Evolutionary conservation across 1,140 invertebrate genomes (phyloP), one percentile per base, ranked within the genome.

Genomic region (Scaptomyza graminum): DNA sequence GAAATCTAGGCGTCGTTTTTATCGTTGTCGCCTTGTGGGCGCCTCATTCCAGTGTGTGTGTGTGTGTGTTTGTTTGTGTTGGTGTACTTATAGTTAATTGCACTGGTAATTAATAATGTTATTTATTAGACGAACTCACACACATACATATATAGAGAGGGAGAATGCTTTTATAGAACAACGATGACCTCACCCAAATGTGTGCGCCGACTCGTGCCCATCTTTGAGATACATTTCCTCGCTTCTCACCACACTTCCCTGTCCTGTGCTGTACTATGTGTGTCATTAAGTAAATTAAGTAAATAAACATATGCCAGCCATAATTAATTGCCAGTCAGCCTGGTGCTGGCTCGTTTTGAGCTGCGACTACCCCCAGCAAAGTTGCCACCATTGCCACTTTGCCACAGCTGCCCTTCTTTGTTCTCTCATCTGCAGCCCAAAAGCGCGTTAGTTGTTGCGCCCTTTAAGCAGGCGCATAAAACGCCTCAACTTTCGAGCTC

Each of bases 271-370:
- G 47, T 72, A n/a, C n/a, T n/a, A 47, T 76, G 74, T 79, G 62
- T 87, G 83, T 90, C 77, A 90, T 90, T 90, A 90, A 90, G 88
- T 90, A 90, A 90, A 90, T 90, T 90, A 90, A 90, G 87, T 88
- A 90, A 88, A 90, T 90, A 90, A 90, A 90, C 88, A 90, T 87
- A 90, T 89, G 88, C 71, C 82, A 64, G 74, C 46, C 83, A 76
- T 90, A 90, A 88, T 88, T 88, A 89, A 88, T 88, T 88, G 84
- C 79, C 76, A 87, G 82, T 87, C 82, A 87, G 83, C 77, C 82
- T 7, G 78, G 68, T 84, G 77, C 80, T 79, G 28, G 5, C 28
- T 6, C 71, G 76, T 75, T 70, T 78, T 55, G 31, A 75, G 69
- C 41, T 62, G 49, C 18, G 16, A 25, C 54, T 77, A 78, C 75